Evolutionary conservation across 2,888 invertebrate genomes (phyloP), one percentile per base, ranked within the genome.

Genomic region (Alviniconcha strummeri): DNA sequence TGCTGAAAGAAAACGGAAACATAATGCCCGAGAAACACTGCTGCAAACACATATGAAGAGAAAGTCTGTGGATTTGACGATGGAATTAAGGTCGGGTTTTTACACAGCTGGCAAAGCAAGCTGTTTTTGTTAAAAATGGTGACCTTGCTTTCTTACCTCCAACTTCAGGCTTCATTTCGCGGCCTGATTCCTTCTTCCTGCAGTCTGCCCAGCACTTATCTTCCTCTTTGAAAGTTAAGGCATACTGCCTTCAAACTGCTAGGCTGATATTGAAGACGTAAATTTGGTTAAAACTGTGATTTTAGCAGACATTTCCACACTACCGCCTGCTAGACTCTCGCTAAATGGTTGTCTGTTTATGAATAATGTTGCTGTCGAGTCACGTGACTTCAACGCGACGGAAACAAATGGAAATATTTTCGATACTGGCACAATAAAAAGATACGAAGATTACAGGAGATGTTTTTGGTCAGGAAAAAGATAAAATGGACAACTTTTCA

Each of bases 91-190:
- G 60, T 13, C 13, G 60, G 60, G 60, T 64, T 78, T 78, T 78
- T 78, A 60, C 78, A 64, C 78, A 78, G 78, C 78, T 78, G 78
- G 78, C 78, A n/a, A 78, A 64, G 78, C 78, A 78, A 56, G 57
- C 57, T 77, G 36, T 36, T 75, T 56, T 78, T 78, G 78, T 64
- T 57, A 78, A 78, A 78, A 78, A 78, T 78, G 78, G 78, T 78
- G 78, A 78, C 78, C 78, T 78, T 78, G 78, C 77, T 77, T 77
- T 60, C 78, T 78, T 78, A 78, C 78, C 78, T 78, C 78, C 78
- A 78, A 78, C 78, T 78, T 78, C 78, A 64, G 78, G 78, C 78
- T 78, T 78, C 78, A 78, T 78, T 78, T 78, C 78, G 78, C 52
- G 78, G 36, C 7, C 64, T 13, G 57, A 17, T 78, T 52, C 78